Evolutionary conservation across 2,113 vertebrate species (phyloP).

Genomic region (human (Homo sapiens)): DNA sequence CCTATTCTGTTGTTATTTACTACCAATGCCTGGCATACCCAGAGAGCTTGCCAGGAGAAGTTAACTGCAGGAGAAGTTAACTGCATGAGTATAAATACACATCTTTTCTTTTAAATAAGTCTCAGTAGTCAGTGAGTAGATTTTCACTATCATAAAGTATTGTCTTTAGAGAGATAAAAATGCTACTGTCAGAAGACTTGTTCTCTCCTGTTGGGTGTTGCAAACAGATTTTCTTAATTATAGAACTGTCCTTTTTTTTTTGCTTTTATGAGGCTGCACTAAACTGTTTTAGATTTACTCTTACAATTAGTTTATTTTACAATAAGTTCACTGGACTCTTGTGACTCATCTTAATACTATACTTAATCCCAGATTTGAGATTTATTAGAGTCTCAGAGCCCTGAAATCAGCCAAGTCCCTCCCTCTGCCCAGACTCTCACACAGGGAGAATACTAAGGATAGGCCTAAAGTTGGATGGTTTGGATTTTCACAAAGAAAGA

Average conservation of each 20-base stretch:
- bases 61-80: too few species aligned
- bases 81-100: neutral
- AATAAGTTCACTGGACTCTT: neutral
- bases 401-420: neutral
- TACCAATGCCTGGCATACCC: neutral
- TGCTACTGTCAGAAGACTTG: neutral
- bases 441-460: neutral
- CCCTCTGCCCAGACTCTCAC: neutral
- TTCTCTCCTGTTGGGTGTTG: neutral
- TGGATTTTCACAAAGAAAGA: slow-evolving; percentile 33
- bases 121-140: neutral
- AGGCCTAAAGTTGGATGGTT: neutral
- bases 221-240: neutral
- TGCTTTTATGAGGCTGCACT: neutral
- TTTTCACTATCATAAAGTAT: neutral
- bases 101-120: neutral
- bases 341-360: neutral
- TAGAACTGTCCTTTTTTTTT: neutral
- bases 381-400: neutral
- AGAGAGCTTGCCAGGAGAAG: neutral
- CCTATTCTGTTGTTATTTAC: neutral
- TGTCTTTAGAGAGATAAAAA: neutral
- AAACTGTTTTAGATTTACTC: slow-evolving; percentile 26
- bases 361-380: neutral
- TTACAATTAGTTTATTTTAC: neutral